Conservation (phyloP, 1,140 invertebrate genomes). For the Pseudachorutes palmiensis region DNA sequence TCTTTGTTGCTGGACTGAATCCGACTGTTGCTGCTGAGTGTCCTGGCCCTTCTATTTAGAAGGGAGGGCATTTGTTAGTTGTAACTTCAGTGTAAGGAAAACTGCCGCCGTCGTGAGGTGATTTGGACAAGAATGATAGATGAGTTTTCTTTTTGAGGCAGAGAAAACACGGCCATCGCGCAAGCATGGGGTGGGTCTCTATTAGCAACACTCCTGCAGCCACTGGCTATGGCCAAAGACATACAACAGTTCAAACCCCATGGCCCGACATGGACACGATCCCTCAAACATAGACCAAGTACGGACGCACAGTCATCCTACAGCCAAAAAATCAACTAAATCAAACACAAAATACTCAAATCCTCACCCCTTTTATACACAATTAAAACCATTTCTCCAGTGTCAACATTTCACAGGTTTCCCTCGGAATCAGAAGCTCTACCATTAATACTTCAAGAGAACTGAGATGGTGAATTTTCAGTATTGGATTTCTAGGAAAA, state of each 20-base stretch:
- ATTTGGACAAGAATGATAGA: conserved; percentile 39
- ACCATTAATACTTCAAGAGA: too few species aligned
- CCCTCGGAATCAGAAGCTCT: too few species aligned
- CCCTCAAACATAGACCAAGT: not conserved
- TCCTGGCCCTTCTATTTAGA: not conserved
- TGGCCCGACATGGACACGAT: not conserved
- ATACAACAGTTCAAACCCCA: not conserved
- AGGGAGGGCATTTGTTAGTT: conserved; percentile 9
- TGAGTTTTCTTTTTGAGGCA: conserved; percentile 38
- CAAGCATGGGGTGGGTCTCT: conserved; percentile 36
- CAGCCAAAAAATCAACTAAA: too few species aligned
- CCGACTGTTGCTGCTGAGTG: conserved; percentile 1
- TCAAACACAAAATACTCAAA: too few species aligned
- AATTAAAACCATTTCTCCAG: not conserved
- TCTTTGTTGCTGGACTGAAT: not conserved
- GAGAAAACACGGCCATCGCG: conserved; percentile 38
- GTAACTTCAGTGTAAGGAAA: conserved; percentile 10
- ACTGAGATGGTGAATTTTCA: too few species aligned
- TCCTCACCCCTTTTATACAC: not conserved
- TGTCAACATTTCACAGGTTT: too few species aligned
- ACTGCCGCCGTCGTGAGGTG: conserved; percentile 29
- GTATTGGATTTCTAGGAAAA: too few species aligned
- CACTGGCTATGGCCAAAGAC: not conserved
- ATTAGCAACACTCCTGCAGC: conserved; percentile 29
- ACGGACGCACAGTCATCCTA: too few species aligned